Base-by-base conservation (phyloP, 2,113 vertebrate species). In the Megaleporinus macrocephalus region DNA sequence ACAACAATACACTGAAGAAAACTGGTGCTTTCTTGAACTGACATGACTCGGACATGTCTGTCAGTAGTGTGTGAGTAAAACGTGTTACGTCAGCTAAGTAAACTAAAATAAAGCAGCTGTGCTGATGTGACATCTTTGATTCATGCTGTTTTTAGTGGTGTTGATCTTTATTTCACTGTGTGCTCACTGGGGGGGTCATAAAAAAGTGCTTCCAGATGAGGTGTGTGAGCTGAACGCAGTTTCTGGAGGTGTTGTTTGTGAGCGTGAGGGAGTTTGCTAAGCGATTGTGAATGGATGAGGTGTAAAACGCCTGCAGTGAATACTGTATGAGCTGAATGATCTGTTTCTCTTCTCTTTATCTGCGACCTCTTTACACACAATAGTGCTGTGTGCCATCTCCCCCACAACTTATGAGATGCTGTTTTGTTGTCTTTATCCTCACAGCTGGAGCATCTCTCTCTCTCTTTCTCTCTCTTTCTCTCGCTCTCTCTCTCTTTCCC, bases 401-500 rank as follows among this genome's bases (percentile, higher is more conserved):
- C 87, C 85, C 83, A 11, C 82, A 75, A 36, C 88, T 87, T 92
- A 90, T 93, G 93, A 94, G 93, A 93, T 92, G 92, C 89, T 92
- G 93, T 92, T 93, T 92, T 93, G 92, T 95, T 94, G 91, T 94
- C 90, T 92, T 94, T 90, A 90, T 87, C 83, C 88, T 89, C 92
- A 95, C 93, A 95, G 94, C 94, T 95, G 93, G 93, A 94, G 90
- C 92, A 91, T 93, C 91, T 94, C 91, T 88, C 92, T 91, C 89
- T 91, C 79, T 82, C 68, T 85, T 81, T 84, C 24, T 61, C 83
- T 80, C 83, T 86, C 86, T 86, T 26, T 36, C 16, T 62, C 75
- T 63, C 71, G 59, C 76, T 41, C 44, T 63, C 57, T 82, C 51
- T 57, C 75, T 24, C 63, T 65, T 63, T 63, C 72, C 71, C 90